Percentiles rank a stretch among this genome's conserved stretches.
Conservation (phyloP, 2,113 vertebrate genomes). For the Syngnathus floridae region DNA sequence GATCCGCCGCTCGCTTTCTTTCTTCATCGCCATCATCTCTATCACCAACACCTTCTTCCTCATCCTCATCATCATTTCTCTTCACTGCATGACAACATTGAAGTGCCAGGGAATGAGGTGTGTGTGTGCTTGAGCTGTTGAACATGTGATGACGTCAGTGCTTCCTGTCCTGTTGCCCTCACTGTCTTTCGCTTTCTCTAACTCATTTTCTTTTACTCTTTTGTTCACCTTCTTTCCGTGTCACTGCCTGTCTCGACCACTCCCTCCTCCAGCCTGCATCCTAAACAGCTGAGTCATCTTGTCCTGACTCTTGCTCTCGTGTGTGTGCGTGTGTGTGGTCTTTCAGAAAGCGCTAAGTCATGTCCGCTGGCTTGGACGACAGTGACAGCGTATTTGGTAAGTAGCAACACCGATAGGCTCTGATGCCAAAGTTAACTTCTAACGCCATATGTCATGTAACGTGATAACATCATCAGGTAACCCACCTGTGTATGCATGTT, state of each 20-base stretch:
- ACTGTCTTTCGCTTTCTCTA: not conserved
- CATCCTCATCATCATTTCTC: not conserved
- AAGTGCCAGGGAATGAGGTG: not conserved
- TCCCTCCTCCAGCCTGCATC: not conserved
- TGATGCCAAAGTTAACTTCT: not conserved
- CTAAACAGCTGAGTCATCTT: not conserved
- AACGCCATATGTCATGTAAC: not conserved
- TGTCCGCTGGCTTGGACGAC: not conserved
- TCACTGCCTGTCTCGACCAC: not conserved
- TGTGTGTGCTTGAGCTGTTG: not conserved
- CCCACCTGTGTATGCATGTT: not conserved
- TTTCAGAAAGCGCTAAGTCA: conserved; percentile 5
- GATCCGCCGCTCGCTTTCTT: not conserved
- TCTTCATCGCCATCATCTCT: not conserved
- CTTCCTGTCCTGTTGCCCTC: not conserved
- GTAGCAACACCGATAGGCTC: not conserved
- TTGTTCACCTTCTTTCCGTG: too few relatives aligned
- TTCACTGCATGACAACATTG: not conserved
- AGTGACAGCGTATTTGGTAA: conserved; percentile 5
- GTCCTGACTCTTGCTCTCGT: not conserved
- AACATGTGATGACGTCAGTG: conserved; percentile 3
- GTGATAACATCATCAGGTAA: not conserved
- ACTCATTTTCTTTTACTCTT: not conserved
- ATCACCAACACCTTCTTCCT: not conserved
- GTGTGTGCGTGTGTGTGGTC: not conserved